Evolutionary conservation across 2,797 vertebrate species (phyloP), one percentile per base, ranked within the genome.

Genomic region (Sebastes iracundus): DNA sequence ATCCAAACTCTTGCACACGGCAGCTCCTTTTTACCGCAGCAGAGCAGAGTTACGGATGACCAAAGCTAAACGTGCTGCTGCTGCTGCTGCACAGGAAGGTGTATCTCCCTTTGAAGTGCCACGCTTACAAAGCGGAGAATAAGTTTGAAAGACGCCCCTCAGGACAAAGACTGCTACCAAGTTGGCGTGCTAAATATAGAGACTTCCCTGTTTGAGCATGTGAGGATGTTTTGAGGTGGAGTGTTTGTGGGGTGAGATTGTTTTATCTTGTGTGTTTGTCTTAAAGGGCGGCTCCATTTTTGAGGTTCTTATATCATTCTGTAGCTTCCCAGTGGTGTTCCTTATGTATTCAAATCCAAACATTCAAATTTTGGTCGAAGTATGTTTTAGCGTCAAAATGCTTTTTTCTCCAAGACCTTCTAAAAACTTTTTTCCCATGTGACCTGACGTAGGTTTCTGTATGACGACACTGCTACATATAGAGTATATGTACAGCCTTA

Each of bases 141-240:
- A 69, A 1, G 46, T 81, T 72, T 84, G 76, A 78, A 72, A 79
- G 84, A 82, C n/a, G 32, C 67, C 83, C 81, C 1, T 27, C 61
- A n/a, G 87, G 68, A 62, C 69, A 81, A 87, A 84, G 67, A 90
- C 42, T 68, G 61, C 27, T 28, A 73, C 46, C 25, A 79, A 75
- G 77, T 83, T 59, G 70, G 23, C 6, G 3, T 2, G 63, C 85
- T 88, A 89, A 88, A 87, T 85, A 81, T 90, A 90, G 86, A 88
- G 5, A 22, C 71, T 58, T 83, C 77, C 83, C 67, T 80, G 63
- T 81, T 82, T 69, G 56, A 63, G 28, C 46, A 9, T 70, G 52
- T 49, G 30, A 80, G 86, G 82, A 89, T 87, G 83, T 75, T 85
- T 79, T 30, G 27, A 70, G 25, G 66, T 67, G 72, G 33, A 46